Evolutionary conservation across 2,888 invertebrate species (phyloP), one percentile per base, ranked within the genome.

Genomic region (Andricus quercusramuli): DNA sequence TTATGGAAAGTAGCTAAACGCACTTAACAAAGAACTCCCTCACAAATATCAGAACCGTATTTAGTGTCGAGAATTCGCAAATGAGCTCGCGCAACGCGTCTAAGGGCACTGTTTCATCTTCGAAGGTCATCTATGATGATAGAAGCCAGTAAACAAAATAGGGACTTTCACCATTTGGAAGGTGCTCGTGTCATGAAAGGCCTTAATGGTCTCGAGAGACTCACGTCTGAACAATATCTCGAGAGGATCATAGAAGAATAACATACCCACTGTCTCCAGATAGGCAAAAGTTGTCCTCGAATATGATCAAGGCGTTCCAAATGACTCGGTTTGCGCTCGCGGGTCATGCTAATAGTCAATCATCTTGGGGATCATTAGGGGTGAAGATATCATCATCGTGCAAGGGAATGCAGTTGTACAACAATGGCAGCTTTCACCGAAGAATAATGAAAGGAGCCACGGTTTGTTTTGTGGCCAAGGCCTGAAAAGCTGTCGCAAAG

Each of bases 71-170:
- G 51, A 74, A 74, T 74, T 56, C 32, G 32, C 74, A 74, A 74
- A 74, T 70, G 70, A 70, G 51, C 51, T 74, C 32, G 74, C 51
- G n/a, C 74, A 56, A 29, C 29, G 25, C 41, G 64, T 78, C 81
- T 78, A 78, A 79, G 79, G 80, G 80, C 82, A 80, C 70, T 44
- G 82, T 82, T 79, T 66, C 83, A 83, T 82, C 83, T 83, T 47
- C 82, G 83, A 83, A 83, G 83, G 83, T 83, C 83, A 82, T 83
- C 82, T 68, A 78, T 68, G 78, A 80, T 65, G 82, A 82, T 80
- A 82, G 77, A 44, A 59, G 56, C 77, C 29, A 66, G 78, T 29
- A 20, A 47, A 70, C 47, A 56, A 74, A 56, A n/a, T 29, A 56
- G 51, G 20, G 74, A 74, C 74, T 74, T 74, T 74, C 74, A 74